These are phyloP conservation scores for Rhaphigaster nebulosa DNA, from an alignment of 2,888 invertebrate species.

Conservation along the genomic window DNA sequence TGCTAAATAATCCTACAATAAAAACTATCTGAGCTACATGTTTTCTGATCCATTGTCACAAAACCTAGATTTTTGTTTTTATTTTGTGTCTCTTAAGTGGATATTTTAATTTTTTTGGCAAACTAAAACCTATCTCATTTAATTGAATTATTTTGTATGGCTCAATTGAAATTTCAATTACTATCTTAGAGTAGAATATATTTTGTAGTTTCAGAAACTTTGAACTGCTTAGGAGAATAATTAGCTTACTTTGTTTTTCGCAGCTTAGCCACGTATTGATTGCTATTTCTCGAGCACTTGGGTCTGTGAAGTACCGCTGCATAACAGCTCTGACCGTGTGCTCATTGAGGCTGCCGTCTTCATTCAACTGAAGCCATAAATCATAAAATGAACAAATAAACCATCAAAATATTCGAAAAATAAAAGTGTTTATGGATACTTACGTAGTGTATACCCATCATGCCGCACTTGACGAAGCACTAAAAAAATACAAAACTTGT, in stretches of 20 bases:
- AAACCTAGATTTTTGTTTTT: too few relatives aligned
- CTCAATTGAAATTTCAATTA: too few relatives aligned
- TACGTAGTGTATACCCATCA: not conserved
- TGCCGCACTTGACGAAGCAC: not conserved
- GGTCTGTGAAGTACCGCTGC: not conserved
- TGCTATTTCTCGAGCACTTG: not conserved
- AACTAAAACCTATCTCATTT: too few relatives aligned
- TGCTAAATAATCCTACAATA: too few relatives aligned
- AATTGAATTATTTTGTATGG: too few relatives aligned
- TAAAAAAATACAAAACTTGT: not conserved
- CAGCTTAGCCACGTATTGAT: not conserved
- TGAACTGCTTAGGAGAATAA: too few relatives aligned
- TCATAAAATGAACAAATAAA: not conserved
- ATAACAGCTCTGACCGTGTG: not conserved
- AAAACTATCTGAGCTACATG: too few relatives aligned
- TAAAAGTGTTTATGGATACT: not conserved
- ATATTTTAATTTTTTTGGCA: too few relatives aligned
- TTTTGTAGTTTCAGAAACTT: too few relatives aligned
- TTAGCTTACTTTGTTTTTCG: not conserved
- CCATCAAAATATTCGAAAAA: not conserved
- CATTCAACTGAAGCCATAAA: not conserved
- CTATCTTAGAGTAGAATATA: too few relatives aligned
- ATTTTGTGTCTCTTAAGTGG: too few relatives aligned
- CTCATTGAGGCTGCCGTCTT: not conserved
- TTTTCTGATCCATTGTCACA: too few relatives aligned